A percentile compares a stretch with the other conserved stretches of the same genome.
These are phyloP conservation scores for Tricholaema leucomelas DNA, from an alignment of 2,113 vertebrate species.

Conservation along the genomic window DNA sequence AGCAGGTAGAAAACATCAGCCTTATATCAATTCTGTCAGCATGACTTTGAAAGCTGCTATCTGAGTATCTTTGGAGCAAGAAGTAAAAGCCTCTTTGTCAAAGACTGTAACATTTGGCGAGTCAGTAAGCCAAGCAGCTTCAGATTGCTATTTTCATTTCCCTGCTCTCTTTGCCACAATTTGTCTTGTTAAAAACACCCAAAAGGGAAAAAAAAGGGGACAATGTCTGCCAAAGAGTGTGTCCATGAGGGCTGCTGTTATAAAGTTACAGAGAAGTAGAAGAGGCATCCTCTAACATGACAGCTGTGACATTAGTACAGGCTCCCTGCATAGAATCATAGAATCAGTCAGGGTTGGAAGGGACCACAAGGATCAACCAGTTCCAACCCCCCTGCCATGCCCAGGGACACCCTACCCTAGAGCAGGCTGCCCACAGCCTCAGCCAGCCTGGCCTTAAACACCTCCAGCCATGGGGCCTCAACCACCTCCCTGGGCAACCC, in stretches of 20 bases:
- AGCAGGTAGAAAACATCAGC: neutral
- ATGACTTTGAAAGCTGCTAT: neutral
- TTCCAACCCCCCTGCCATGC: too few relatives aligned
- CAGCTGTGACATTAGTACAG: neutral
- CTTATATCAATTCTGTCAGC: neutral
- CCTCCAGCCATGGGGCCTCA: too few relatives aligned
- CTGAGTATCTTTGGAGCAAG: constrained; percentile 23
- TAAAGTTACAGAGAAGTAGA: neutral
- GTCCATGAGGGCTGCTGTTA: neutral
- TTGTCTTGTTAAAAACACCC: neutral
- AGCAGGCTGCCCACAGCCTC: too few relatives aligned
- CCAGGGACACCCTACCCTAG: too few relatives aligned
- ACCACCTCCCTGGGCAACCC: too few relatives aligned
- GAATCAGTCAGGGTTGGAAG: too few relatives aligned
- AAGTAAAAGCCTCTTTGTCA: constrained; percentile 36
- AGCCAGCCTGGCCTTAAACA: too few relatives aligned
- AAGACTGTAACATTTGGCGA: neutral
- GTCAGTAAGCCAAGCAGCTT: neutral
- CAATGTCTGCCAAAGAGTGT: neutral
- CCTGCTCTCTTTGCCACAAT: neutral
- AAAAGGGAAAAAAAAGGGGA: neutral
- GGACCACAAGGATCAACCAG: too few relatives aligned
- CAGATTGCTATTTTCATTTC: constrained; percentile 17
- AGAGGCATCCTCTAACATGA: neutral
- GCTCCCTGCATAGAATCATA: too few relatives aligned